Conservation (phyloP, 2,888 invertebrate genomes). For the Tenthredo mesomela region DNA sequence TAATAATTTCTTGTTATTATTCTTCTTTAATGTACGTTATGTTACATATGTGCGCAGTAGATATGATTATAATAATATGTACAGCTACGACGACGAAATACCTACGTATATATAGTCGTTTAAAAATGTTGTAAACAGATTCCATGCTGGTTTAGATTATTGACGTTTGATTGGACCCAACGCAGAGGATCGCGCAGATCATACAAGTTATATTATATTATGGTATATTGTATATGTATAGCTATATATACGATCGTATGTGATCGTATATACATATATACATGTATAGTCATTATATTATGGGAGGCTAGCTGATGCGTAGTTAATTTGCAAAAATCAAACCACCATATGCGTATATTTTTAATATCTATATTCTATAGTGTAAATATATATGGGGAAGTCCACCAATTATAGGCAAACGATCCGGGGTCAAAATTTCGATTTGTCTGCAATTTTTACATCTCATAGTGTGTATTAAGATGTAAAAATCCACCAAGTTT, state of each 20-base stretch:
- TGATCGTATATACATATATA: not conserved
- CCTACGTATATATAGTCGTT: slow-evolving; percentile 53
- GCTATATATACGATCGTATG: not conserved
- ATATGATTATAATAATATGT: slow-evolving; percentile 7
- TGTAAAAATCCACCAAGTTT: no score
- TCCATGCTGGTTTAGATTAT: slow-evolving; percentile 65
- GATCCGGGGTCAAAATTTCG: no score
- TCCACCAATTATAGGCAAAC: no score
- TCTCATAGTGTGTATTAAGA: no score
- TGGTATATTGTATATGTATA: not conserved
- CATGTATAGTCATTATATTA: not conserved
- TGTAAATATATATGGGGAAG: no score
- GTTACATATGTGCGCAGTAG: slow-evolving; percentile 56
- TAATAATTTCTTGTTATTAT: slow-evolving; percentile 38
- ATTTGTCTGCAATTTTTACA: no score
- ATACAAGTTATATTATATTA: not conserved
- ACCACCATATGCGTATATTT: no score
- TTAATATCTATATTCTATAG: no score
- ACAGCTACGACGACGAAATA: slow-evolving; percentile 33
- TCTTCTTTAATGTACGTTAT: slow-evolving; percentile 22
- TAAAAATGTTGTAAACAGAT: slow-evolving; percentile 64
- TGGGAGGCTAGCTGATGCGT: not conserved
- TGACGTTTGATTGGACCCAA: slow-evolving; percentile 61
- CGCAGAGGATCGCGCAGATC: slow-evolving; percentile 52
- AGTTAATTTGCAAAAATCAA: not conserved